Conservation (phyloP, 2,113 vertebrate genomes). For the Clarias magur region DNA sequence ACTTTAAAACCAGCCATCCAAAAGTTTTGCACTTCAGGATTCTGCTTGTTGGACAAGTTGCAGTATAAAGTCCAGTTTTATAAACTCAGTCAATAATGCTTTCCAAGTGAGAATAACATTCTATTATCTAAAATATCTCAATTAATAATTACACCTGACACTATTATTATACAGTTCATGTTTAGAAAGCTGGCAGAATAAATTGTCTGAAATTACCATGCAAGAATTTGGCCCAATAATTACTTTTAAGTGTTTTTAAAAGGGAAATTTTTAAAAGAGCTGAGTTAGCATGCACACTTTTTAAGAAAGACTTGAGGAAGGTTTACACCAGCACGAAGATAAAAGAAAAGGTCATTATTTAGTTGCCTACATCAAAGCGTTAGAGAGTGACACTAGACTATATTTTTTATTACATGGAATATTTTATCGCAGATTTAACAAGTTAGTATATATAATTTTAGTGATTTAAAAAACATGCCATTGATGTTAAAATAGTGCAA, state of each 20-base stretch:
- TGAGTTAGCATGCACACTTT: constrained; percentile 25
- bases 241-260: no score
- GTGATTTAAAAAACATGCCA: no score
- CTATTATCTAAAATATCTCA: neutral
- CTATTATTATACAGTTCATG: no score
- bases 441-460: no score
- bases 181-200: no score
- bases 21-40: neutral
- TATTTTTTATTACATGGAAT: no score
- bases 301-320: neutral
- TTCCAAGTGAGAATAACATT: constrained; percentile 12
- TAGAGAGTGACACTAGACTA: no score
- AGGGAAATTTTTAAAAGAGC: constrained; percentile 6
- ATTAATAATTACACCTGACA: neutral
- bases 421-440: no score
- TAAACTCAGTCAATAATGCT: constrained; percentile 24
- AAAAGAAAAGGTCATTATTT: constrained; percentile 19
- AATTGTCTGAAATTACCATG: no score
- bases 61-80: constrained; percentile 45
- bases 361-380: no score
- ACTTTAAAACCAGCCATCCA: neutral
- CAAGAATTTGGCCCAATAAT: neutral
- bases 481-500: no score
- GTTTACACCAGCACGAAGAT: constrained; percentile 28
- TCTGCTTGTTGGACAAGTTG: constrained; percentile 18